Conservation (phyloP, 2,797 vertebrate species). For the Malurus splendens region DNA sequence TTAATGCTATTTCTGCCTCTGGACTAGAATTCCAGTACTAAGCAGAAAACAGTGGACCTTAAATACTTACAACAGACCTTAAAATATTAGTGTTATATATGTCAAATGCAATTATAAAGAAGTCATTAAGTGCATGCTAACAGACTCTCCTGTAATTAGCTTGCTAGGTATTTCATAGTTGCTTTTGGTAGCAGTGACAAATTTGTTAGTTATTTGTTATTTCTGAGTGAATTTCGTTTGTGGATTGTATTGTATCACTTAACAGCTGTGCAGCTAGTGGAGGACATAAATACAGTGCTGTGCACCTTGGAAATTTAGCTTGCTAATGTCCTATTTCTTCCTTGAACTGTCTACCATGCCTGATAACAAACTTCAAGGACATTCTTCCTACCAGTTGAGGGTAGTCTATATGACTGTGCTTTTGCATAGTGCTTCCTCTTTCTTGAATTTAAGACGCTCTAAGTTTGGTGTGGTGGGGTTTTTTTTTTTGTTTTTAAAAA, state of each 20-base stretch:
- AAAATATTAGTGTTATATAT: not conserved
- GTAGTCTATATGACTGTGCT: not conserved
- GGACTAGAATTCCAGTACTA: not conserved
- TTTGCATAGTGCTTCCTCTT: not conserved
- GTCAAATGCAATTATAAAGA: not conserved
- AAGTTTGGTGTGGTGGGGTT: not conserved
- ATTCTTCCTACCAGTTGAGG: not conserved
- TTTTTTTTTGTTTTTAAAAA: not conserved
- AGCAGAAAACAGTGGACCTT: not conserved
- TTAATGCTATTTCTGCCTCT: not conserved
- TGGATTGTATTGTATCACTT: not conserved
- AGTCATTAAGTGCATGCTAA: not conserved
- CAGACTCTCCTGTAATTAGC: not conserved
- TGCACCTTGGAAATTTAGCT: not conserved
- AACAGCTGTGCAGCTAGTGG: not conserved
- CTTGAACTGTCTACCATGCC: not conserved
- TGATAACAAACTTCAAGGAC: not conserved
- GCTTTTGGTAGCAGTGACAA: not conserved
- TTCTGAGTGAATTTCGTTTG: not conserved
- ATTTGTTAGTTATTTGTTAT: not conserved
- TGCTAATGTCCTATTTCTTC: not conserved
- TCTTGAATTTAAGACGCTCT: not conserved
- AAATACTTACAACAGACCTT: not conserved
- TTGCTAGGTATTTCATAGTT: not conserved
- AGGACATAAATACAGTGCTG: not conserved